These are phyloP conservation scores for Passerculus sandwichensis DNA, from an alignment of 2,797 vertebrate species.

Conservation along the genomic window DNA sequence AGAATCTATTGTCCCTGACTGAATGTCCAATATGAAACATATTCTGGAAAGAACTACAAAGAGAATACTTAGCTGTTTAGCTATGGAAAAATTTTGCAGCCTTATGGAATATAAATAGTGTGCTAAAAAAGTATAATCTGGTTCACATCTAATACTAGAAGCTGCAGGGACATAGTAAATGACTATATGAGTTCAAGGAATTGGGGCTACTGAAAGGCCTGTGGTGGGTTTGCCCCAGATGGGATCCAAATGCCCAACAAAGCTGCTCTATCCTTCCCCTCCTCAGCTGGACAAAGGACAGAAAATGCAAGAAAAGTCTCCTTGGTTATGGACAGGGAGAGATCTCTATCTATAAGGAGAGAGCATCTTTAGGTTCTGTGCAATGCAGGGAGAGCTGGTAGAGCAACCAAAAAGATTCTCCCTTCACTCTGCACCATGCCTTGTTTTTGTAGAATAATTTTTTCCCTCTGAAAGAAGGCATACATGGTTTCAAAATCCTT, in stretches of 20 bases:
- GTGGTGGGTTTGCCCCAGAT: too few relatives aligned
- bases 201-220: not conserved
- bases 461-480: accelerated
- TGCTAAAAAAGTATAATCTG: not conserved
- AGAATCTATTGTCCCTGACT: not conserved
- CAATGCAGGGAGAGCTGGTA: not conserved
- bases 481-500: not conserved
- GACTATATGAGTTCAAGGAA: not conserved
- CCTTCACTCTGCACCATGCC: not conserved
- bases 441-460: not conserved
- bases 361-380: not conserved
- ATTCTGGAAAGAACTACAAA: not conserved
- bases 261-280: not conserved
- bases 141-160: not conserved
- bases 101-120: not conserved
- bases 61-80: not conserved
- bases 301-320: not conserved
- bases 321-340: not conserved
- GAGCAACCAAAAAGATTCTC: not conserved
- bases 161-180: not conserved
- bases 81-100: not conserved
- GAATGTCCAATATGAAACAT: not conserved
- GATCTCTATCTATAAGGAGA: not conserved
- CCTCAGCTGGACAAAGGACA: not conserved
- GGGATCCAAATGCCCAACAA: not conserved